These are phyloP conservation scores for Mergus octosetaceus DNA, from an alignment of 2,797 vertebrate genomes.

Conservation along the genomic window DNA sequence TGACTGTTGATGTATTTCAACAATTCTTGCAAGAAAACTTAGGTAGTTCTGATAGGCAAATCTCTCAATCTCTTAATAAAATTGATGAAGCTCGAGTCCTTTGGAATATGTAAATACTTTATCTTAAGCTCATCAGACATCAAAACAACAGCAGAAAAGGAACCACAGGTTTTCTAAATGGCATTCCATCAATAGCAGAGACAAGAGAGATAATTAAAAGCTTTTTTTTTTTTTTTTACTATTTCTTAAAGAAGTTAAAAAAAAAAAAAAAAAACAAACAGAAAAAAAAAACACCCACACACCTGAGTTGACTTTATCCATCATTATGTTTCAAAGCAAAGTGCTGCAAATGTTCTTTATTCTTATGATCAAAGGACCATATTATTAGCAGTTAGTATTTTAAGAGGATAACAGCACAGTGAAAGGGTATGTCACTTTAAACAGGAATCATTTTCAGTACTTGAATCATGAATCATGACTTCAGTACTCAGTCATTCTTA, in stretches of 20 bases:
- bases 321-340: neutral
- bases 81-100: no score
- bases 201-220: neutral
- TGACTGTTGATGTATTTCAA: no score
- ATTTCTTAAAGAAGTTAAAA: neutral
- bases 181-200: neutral
- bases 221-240: neutral
- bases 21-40: no score
- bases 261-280: no score
- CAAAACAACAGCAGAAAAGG: neutral
- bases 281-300: neutral
- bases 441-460: neutral
- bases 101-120: no score
- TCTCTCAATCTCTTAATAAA: no score
- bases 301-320: neutral
- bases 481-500: neutral
- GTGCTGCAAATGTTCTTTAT: neutral
- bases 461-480: neutral
- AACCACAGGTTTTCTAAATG: neutral
- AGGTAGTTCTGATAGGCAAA: no score
- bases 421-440: neutral
- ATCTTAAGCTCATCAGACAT: no score
- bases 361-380: neutral
- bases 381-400: neutral
- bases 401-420: neutral